A percentile compares a stretch with the other conserved stretches of the same genome.
These are phyloP conservation scores for Gryllus longicercus DNA, from an alignment of 2,888 invertebrate species.

Conservation along the genomic window DNA sequence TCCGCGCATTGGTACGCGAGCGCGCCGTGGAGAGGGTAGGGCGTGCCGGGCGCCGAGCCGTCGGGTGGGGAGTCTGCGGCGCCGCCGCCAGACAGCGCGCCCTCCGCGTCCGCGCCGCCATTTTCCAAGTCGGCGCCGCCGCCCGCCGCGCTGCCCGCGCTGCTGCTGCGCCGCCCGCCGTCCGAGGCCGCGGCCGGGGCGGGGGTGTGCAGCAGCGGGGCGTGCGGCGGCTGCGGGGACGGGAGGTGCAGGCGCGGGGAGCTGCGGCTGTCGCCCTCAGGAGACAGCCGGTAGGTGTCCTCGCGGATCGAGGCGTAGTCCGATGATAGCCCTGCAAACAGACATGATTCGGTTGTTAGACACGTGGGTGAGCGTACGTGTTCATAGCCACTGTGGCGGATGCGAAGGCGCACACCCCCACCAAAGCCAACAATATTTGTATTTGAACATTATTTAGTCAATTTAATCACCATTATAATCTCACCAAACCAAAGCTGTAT, in stretches of 20 bases:
- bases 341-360: too few relatives aligned
- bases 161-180: neutral
- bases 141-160: neutral
- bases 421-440: too few relatives aligned
- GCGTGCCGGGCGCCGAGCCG: slow-evolving; percentile 1
- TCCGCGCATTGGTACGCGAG: neutral
- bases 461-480: too few relatives aligned
- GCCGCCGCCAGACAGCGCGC: slow-evolving; percentile 1
- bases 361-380: too few relatives aligned
- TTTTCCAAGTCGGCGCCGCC: neutral
- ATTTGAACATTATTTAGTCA: too few relatives aligned
- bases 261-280: neutral
- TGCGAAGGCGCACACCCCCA: too few relatives aligned
- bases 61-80: neutral
- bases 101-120: neutral
- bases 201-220: neutral
- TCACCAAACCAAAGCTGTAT: too few relatives aligned
- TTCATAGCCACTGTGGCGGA: too few relatives aligned
- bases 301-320: neutral
- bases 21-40: slow-evolving; percentile 1
- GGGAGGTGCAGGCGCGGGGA: too few relatives aligned
- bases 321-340: neutral
- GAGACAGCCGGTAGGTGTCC: neutral
- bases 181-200: neutral
- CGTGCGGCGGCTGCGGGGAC: too few relatives aligned